Conservation (phyloP, 2,888 invertebrate species). For the Galerucella pusilla region DNA sequence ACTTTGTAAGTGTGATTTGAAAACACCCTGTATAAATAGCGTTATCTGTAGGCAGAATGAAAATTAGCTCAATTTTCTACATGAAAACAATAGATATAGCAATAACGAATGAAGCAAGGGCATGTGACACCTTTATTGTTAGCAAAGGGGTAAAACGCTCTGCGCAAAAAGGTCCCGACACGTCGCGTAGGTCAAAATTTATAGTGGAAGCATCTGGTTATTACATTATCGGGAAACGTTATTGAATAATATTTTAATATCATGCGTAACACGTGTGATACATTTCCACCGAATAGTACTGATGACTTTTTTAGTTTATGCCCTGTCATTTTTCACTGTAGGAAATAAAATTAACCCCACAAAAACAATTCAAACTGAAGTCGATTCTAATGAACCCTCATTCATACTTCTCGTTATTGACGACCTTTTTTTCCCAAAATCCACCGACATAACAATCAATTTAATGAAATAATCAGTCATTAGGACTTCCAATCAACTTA, state of each 20-base stretch:
- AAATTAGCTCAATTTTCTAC: constrained; percentile 38
- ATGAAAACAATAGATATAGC: constrained; percentile 48
- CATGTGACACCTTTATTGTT: constrained; percentile 55
- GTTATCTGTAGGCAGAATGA: background rate
- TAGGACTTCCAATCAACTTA: constrained; percentile 37
- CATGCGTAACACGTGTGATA: constrained; percentile 38
- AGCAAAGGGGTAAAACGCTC: constrained; percentile 52
- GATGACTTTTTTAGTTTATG: background rate
- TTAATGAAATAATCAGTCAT: constrained; percentile 33
- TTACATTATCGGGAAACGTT: constrained; percentile 45
- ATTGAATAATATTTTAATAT: constrained; percentile 45
- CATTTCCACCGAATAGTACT: constrained; percentile 14
- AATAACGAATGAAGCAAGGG: constrained; percentile 55
- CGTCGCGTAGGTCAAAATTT: constrained; percentile 49
- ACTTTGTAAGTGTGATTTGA: too few relatives aligned
- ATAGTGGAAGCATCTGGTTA: constrained; percentile 55
- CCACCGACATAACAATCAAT: constrained; percentile 23
- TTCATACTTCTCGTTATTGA: background rate
- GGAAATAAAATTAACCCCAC: background rate
- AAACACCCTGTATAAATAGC: too few relatives aligned
- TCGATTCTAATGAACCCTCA: too few relatives aligned
- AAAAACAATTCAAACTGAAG: background rate
- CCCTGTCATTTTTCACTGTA: background rate
- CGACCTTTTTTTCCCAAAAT: background rate
- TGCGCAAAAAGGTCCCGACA: constrained; percentile 49